Percentiles rank a stretch among this genome's conserved stretches.
These are phyloP conservation scores for Latrodectus elegans DNA, from an alignment of 2,888 invertebrate species.

Conservation along the genomic window DNA sequence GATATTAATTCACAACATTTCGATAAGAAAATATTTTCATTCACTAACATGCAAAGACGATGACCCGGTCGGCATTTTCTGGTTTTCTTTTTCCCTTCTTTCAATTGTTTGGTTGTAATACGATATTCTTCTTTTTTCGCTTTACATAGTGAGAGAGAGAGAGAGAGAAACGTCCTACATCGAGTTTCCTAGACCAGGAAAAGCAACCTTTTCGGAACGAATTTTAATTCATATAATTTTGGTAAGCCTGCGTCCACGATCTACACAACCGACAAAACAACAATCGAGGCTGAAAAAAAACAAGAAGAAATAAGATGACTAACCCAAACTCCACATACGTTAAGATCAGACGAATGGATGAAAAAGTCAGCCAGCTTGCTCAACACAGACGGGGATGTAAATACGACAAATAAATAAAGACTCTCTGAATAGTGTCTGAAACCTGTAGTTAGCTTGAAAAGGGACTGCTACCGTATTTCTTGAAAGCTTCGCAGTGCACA, in stretches of 20 bases:
- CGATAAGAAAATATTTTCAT: too few species aligned
- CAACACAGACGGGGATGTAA: slow-evolving; percentile 23
- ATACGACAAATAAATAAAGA: slow-evolving; percentile 40
- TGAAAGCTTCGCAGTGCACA: not conserved
- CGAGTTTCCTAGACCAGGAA: not conserved
- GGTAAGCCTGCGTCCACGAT: slow-evolving; percentile 18
- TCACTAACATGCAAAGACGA: too few species aligned
- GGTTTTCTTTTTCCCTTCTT: too few species aligned
- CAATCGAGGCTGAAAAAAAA: not conserved
- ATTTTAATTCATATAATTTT: slow-evolving; percentile 60
- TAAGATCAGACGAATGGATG: slow-evolving; percentile 12
- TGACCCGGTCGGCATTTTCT: too few species aligned
- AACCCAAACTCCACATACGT: slow-evolving; percentile 10
- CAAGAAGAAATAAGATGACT: slow-evolving; percentile 1
- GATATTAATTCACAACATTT: too few species aligned
- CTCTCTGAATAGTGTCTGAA: slow-evolving; percentile 4
- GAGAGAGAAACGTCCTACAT: slow-evolving; percentile 12
- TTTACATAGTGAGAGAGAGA: not conserved
- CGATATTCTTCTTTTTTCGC: too few species aligned
- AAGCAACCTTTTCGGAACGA: not conserved
- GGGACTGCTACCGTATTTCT: slow-evolving; percentile 54
- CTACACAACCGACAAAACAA: slow-evolving; percentile 30
- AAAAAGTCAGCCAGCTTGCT: not conserved
- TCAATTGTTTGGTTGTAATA: too few species aligned
- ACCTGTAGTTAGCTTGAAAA: slow-evolving; percentile 29